Percentiles rank a stretch among this genome's conserved stretches.
These are phyloP conservation scores for Catostylus mosaicus DNA, from an alignment of 30 jellyfish, hydroid and myxozoan species.

Conservation along the genomic window DNA sequence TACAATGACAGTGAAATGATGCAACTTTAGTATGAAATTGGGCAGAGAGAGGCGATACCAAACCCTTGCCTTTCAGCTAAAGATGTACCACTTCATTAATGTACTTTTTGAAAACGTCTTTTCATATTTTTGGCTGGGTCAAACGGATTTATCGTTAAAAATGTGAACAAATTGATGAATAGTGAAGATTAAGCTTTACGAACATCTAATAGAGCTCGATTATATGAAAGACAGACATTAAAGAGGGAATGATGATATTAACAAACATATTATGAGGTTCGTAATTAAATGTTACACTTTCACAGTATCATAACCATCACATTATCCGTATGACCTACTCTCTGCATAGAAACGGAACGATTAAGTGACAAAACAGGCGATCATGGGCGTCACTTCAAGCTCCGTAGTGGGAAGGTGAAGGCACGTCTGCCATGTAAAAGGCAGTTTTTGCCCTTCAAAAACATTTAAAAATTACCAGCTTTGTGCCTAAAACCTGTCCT, in stretches of 20 bases:
- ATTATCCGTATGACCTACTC: background rate
- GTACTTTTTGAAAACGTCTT: background rate
- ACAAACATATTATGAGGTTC: conserved; percentile 5
- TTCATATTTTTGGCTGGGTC: background rate
- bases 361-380: too few species aligned
- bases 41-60: background rate
- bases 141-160: background rate
- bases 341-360: too few species aligned
- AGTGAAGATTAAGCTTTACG: background rate
- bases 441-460: too few species aligned
- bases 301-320: background rate
- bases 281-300: background rate
- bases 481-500: too few species aligned
- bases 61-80: background rate
- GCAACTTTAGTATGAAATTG: background rate
- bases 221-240: too few species aligned
- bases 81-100: background rate
- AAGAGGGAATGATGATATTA: conserved; percentile 1
- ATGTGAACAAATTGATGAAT: conserved; percentile 7
- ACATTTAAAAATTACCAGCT: too few species aligned
- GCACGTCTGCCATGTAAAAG: too few species aligned
- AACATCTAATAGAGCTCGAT: background rate
- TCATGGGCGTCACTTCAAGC: too few species aligned
- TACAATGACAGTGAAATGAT: background rate
- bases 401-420: too few species aligned